These are phyloP conservation scores for Sapajus apella DNA, from an alignment of 2,113 vertebrate genomes.

Conservation along the genomic window DNA sequence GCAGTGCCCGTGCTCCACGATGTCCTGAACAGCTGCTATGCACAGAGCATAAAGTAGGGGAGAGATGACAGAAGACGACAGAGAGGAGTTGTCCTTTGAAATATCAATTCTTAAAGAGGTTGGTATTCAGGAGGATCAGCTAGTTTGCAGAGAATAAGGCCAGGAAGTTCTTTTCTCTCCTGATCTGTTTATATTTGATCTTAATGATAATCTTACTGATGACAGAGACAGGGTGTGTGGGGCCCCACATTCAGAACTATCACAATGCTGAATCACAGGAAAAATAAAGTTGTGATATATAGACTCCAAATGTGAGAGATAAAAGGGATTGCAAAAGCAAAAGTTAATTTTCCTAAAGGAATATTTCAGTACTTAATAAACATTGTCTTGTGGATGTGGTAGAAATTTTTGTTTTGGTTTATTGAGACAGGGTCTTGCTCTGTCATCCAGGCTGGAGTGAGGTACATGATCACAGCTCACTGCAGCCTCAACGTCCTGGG, in stretches of 20 bases:
- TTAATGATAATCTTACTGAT: constrained; percentile 28
- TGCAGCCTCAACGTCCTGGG: too few species aligned
- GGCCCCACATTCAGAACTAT: constrained; percentile 1
- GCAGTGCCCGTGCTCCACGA: not conserved
- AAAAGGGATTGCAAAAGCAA: not conserved
- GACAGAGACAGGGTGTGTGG: not conserved
- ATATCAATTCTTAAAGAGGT: not conserved
- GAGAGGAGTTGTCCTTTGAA: constrained; percentile 37
- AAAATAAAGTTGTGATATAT: not conserved
- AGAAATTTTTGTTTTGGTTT: not conserved
- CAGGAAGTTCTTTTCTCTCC: constrained; percentile 32
- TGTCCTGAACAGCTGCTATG: constrained; percentile 37
- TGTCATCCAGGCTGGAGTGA: too few species aligned
- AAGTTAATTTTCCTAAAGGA: constrained; percentile 33
- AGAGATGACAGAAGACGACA: not conserved
- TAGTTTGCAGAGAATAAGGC: not conserved
- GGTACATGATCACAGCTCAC: too few species aligned
- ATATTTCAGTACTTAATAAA: constrained; percentile 42
- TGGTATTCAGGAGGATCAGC: not conserved
- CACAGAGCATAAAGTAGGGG: not conserved
- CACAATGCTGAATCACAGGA: not conserved
- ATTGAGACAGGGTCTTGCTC: too few species aligned
- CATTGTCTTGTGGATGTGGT: not conserved
- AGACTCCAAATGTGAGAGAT: not conserved
- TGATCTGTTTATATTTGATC: constrained; percentile 51